A percentile compares a stretch with the other conserved stretches of the same genome.
These are phyloP conservation scores for Drosophila insularis DNA, from an alignment of 1,140 invertebrate genomes.

Conservation along the genomic window DNA sequence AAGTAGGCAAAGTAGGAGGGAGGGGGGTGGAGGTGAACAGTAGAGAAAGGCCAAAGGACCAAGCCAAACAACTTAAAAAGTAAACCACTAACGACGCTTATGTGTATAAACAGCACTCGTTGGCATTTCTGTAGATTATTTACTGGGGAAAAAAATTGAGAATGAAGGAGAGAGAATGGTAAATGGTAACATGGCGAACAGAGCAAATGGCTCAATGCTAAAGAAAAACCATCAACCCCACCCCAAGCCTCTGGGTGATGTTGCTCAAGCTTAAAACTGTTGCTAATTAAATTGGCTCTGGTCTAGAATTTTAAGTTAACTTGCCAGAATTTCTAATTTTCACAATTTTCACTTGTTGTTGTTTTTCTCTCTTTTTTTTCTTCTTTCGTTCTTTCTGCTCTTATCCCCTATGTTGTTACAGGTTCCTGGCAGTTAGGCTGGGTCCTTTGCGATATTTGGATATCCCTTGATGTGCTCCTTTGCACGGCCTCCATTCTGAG, in stretches of 20 bases:
- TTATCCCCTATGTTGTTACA: slow-evolving; percentile 61
- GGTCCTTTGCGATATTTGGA: slow-evolving; percentile 93
- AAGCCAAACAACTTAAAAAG: slow-evolving; percentile 12
- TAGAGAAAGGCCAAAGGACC: slow-evolving; percentile 15
- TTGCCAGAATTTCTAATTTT: slow-evolving; percentile 43
- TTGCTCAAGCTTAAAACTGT: slow-evolving; percentile 30
- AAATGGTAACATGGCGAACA: neutral
- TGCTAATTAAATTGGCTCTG: slow-evolving; percentile 60
- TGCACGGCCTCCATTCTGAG: slow-evolving; percentile 93
- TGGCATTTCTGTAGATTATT: slow-evolving; percentile 23
- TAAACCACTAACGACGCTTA: slow-evolving; percentile 44
- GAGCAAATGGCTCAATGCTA: slow-evolving; percentile 6
- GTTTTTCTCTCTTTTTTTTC: neutral
- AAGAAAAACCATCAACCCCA: neutral
- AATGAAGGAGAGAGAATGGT: neutral
- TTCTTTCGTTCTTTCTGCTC: neutral
- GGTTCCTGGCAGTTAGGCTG: slow-evolving; percentile 91
- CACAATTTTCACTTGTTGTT: neutral
- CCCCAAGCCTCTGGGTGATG: neutral
- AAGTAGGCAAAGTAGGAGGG: slow-evolving; percentile 1
- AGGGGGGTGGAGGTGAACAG: neutral
- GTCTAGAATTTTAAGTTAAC: slow-evolving; percentile 50
- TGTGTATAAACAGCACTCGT: slow-evolving; percentile 32
- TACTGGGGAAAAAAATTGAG: slow-evolving; percentile 4
- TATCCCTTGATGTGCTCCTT: slow-evolving; percentile 95